phyloP scores from a whole-genome alignment of 2,113 vertebrate genomes.

The Phasianus colchicus region DNA sequence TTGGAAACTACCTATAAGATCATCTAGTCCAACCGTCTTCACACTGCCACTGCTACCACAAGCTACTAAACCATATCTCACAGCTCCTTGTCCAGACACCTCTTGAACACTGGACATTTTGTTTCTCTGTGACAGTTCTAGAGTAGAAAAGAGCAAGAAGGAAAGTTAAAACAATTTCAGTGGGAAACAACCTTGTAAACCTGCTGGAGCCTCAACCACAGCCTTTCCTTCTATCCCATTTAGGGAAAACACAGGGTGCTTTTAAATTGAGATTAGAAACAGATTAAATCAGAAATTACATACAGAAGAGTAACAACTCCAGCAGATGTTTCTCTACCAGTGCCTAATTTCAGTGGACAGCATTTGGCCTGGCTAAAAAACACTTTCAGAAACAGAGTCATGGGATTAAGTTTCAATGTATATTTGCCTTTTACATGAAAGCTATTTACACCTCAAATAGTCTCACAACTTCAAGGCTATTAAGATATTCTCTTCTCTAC shows the following conservation, averaged over 20 bases:
- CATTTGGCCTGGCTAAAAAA: background rate
- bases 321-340: background rate
- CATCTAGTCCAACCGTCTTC: too few relatives aligned
- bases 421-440: background rate
- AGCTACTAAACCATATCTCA: too few relatives aligned
- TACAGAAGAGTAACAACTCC: background rate
- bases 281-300: background rate
- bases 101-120: too few relatives aligned
- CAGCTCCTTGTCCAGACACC: too few relatives aligned
- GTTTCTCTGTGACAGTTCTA: background rate
- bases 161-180: background rate
- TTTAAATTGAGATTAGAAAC: background rate
- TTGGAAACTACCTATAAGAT: too few relatives aligned
- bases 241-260: background rate
- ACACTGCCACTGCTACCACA: too few relatives aligned
- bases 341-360: background rate
- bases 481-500: background rate
- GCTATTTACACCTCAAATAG: background rate
- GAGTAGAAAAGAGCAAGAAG: background rate
- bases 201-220: background rate
- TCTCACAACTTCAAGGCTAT: background rate
- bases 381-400: background rate
- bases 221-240: background rate
- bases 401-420: background rate
- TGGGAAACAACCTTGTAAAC: background rate